Conservation (phyloP, 2,888 invertebrate genomes). For the Athripsodes cinereus region DNA sequence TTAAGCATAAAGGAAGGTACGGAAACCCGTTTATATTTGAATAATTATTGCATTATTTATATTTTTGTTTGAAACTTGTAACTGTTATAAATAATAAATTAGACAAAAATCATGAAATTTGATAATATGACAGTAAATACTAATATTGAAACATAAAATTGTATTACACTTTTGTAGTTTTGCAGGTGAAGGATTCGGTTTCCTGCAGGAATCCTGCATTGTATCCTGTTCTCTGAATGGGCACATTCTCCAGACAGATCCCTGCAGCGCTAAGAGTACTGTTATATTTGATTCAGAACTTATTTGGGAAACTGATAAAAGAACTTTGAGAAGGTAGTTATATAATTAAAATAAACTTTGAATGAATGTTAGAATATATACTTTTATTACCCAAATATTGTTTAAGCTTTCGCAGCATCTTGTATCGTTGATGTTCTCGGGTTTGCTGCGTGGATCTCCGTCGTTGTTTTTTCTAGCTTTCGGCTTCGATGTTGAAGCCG, state of each 20-base stretch:
- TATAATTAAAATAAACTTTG: no score
- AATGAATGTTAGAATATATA: no score
- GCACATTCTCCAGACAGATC: constrained; percentile 63
- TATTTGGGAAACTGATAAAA: constrained; percentile 73
- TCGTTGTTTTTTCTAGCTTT: no score
- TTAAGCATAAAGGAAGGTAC: constrained; percentile 61
- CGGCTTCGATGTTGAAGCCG: no score
- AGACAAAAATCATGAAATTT: not conserved
- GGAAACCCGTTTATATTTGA: not conserved
- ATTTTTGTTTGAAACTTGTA: not conserved
- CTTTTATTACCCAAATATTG: no score
- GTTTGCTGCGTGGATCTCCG: no score
- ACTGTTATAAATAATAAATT: not conserved
- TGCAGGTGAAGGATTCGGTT: constrained; percentile 54
- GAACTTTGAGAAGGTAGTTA: constrained; percentile 62
- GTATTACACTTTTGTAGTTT: constrained; percentile 16
- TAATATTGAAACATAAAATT: no score
- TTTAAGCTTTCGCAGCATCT: no score
- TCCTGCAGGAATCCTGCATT: constrained; percentile 48
- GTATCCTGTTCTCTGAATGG: constrained; percentile 59
- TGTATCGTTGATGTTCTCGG: no score
- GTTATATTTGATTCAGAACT: constrained; percentile 67
- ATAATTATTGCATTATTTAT: not conserved
- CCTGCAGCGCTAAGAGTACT: constrained; percentile 49
- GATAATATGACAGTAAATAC: no score